A percentile compares a stretch with the other conserved stretches of the same genome.
Evolutionary conservation across 2,113 vertebrate genomes (phyloP).

Genomic region (Lethenteron reissneri): DNA sequence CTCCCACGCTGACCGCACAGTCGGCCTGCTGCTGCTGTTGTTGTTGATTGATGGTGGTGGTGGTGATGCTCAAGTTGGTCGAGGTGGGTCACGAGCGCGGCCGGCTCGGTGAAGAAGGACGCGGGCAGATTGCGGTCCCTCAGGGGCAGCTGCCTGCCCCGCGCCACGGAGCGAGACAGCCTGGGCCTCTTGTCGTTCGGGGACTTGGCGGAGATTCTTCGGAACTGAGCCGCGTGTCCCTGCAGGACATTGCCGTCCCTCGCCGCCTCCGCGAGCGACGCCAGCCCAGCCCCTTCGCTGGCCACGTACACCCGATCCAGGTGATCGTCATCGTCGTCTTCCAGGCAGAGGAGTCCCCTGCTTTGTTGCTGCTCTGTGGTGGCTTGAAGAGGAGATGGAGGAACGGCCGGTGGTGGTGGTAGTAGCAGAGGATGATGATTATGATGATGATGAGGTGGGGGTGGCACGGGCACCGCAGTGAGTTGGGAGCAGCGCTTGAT

Average conservation of each 20-base stretch:
- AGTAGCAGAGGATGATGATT: background rate
- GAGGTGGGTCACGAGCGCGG: conserved; percentile 19
- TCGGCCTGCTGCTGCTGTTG: no score
- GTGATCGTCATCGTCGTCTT: no score
- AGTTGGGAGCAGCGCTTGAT: conserved; percentile 51
- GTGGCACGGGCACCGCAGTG: background rate
- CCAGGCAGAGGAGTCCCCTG: no score
- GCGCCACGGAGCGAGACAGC: no score
- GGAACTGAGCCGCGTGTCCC: no score
- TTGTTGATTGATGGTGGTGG: conserved; percentile 16
- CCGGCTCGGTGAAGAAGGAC: conserved; percentile 76
- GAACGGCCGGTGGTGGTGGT: background rate
- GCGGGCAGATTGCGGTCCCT: conserved; percentile 65
- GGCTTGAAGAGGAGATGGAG: conserved; percentile 14
- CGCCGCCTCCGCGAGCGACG: no score
- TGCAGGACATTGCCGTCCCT: no score
- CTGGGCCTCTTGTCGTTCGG: no score
- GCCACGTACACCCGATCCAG: no score
- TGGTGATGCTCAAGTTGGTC: conserved; percentile 21
- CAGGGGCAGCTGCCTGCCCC: conserved; percentile 45
- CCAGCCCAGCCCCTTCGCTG: no score
- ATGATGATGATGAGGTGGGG: background rate
- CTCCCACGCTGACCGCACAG: no score
- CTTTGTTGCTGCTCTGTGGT: background rate
- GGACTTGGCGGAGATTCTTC: no score